Evolutionary conservation across 1,140 invertebrate genomes (phyloP), one percentile per base, ranked within the genome.

Genomic region (Argopecten irradians): DNA sequence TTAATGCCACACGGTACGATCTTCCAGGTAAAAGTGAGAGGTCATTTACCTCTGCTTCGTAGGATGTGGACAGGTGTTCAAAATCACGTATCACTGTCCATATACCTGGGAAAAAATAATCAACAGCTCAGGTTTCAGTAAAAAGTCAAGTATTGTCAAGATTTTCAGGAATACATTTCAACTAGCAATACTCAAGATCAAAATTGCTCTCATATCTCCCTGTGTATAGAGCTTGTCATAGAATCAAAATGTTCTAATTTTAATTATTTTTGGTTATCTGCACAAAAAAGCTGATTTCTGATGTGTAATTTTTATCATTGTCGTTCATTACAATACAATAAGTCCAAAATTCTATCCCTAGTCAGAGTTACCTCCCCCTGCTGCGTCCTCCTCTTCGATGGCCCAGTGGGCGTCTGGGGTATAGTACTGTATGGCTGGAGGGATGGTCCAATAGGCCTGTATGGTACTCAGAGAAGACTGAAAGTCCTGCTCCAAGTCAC

Each of bases 71-170:
- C n/a, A 90, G 82, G 36, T 89, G 46, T 71, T 88, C 84, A 71
- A 90, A 89, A 34, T 89, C 71, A 84, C 88, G 88, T 28, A 90
- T 87, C n/a, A 84, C 83, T 19, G 36, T 46, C 91, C 91, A 92
- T 13, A 83, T 32, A 89, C 41, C 87, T 88, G 39, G 41, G 16
- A 36, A 86, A 35, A 86, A 43, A 46, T 86, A 86, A 35, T 0
- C 8, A 35, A 86, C 22, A 71, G 71, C 28, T 41, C 14, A 0
- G 0, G 13, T 46, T 46, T 46, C 43, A 19, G 43, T 8, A 46
- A 46, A 46, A 19, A 19, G 9, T 8, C 43, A 46, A 46, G 13
- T 46, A 19, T 46, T 55, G 22, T 55, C 16, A 55, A 39, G 13
- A 13, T 39, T 39, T 13, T 8, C 36, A 39, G 36, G 5, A n/a